Evolutionary conservation across 2,797 vertebrate species (phyloP), one percentile per base, ranked within the genome.

Genomic region (Lagodon rhomboides): DNA sequence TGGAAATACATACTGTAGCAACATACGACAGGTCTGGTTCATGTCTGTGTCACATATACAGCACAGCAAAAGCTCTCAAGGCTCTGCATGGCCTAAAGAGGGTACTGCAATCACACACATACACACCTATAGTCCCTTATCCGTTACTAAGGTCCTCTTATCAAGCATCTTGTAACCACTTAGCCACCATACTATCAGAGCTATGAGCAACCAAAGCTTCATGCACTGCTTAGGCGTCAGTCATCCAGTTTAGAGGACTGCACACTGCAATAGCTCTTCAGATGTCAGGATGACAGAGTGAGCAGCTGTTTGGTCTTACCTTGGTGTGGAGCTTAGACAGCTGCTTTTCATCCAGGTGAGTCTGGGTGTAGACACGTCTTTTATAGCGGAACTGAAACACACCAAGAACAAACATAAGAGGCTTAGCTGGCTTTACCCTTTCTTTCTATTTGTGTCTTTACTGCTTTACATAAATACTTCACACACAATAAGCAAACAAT

Each of bases 281-380:
- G 20, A 46, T 25, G 54, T 54, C 22, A 30, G 51, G 38, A 12
- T 67, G 41, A 68, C 9, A 22, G 27, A 64, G 38, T 5, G 1
- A 20, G 54, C 7, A 23, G 60, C 5, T 43, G 22, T 65, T 69
- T 53, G 60, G 25, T 77, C 90, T 96, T 96, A 98, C 98, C 98
- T 99, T 99, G 0, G 98, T 99, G 82, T 99, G 98, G 75, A 99
- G 96, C 93, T 98, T 99, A 25, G 97, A 97, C 87, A 99, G 95
- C 93, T 98, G 98, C 89, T 98, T 99, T 92, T 99, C 97, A 78
- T 99, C 98, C 89, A 99, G 93, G 92, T 98, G 90, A 38, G 95
- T 93, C 94, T 99, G 97, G 77, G 96, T 97, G 91, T 99, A 99
- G 66, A 99, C 96, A 34, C 98, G 95, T 82, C 98, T 95, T 90